Conservation (phyloP, 35 echinoderm and acorn worm genomes). For the Lytechinus variegatus region DNA sequence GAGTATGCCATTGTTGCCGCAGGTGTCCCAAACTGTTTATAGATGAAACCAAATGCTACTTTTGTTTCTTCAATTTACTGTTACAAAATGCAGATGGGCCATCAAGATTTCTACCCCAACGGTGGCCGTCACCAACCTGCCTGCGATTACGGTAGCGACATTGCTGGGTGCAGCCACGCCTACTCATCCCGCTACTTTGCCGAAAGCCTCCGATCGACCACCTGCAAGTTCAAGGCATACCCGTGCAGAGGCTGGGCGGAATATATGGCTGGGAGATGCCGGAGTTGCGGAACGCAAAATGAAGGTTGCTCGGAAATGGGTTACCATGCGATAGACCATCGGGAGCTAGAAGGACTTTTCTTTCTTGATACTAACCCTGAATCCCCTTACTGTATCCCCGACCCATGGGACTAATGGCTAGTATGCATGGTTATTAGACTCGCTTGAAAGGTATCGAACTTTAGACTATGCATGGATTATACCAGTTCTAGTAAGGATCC, state of each 20-base stretch:
- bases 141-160: constrained; percentile 21
- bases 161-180: constrained; percentile 55
- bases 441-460: no score
- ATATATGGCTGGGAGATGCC: constrained; percentile 44
- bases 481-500: no score
- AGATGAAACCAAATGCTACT: no score
- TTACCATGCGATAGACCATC: constrained; percentile 19
- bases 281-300: neutral
- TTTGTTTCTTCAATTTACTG: neutral
- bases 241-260: constrained; percentile 59
- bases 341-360: constrained; percentile 41
- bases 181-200: constrained; percentile 48
- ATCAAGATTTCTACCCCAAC: constrained; percentile 74
- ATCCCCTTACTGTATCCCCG: constrained; percentile 56
- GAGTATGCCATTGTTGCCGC: no score
- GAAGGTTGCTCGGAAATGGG: constrained; percentile 62
- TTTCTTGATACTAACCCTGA: constrained; percentile 54
- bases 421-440: neutral
- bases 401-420: neutral
- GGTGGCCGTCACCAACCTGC: constrained; percentile 62
- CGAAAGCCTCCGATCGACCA: constrained; percentile 46
- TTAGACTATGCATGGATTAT: no score
- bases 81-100: constrained; percentile 53
- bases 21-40: no score
- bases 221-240: constrained; percentile 53